These are phyloP conservation scores for Scarus forsteni DNA, from an alignment of 2,797 vertebrate species.

Conservation along the genomic window DNA sequence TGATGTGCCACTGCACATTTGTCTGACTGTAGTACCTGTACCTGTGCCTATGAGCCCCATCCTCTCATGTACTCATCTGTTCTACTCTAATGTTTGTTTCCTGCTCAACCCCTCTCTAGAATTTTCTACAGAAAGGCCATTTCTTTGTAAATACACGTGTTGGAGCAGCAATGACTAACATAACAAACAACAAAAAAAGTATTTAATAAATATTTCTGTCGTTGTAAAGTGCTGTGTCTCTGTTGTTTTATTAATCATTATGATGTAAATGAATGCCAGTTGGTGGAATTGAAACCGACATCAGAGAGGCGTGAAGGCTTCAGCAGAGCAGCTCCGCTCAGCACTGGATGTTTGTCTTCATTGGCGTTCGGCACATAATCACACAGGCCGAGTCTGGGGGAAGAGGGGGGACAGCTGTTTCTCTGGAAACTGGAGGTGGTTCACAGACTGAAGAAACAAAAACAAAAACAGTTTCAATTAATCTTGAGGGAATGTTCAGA, in stretches of 20 bases:
- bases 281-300: slow-evolving; percentile 33
- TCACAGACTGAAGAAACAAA: slow-evolving; percentile 61
- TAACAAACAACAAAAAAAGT: slow-evolving; percentile 75
- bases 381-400: slow-evolving; percentile 33
- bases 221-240: slow-evolving; percentile 70
- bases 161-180: slow-evolving; percentile 84
- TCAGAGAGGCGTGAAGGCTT: slow-evolving; percentile 17
- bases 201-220: slow-evolving; percentile 85
- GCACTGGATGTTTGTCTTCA: slow-evolving; percentile 57
- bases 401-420: slow-evolving; percentile 66
- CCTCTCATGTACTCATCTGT: slow-evolving; percentile 45
- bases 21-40: slow-evolving; percentile 59
- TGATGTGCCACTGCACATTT: slow-evolving; percentile 58
- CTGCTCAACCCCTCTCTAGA: slow-evolving; percentile 63
- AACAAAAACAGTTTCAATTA: slow-evolving; percentile 63
- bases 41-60: slow-evolving; percentile 60
- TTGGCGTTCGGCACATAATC: slow-evolving; percentile 47
- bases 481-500: slow-evolving; percentile 64
- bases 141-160: slow-evolving; percentile 88
- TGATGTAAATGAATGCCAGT: slow-evolving; percentile 31
- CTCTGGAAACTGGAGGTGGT: slow-evolving; percentile 68
- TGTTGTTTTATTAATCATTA: slow-evolving; percentile 41
- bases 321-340: slow-evolving; percentile 1
- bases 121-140: slow-evolving; percentile 78
- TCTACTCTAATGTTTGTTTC: slow-evolving; percentile 58